A percentile compares a stretch with the other conserved stretches of the same genome.
These are phyloP conservation scores for Heliconius hewitsoni DNA, from an alignment of 1,140 invertebrate species.

Conservation along the genomic window DNA sequence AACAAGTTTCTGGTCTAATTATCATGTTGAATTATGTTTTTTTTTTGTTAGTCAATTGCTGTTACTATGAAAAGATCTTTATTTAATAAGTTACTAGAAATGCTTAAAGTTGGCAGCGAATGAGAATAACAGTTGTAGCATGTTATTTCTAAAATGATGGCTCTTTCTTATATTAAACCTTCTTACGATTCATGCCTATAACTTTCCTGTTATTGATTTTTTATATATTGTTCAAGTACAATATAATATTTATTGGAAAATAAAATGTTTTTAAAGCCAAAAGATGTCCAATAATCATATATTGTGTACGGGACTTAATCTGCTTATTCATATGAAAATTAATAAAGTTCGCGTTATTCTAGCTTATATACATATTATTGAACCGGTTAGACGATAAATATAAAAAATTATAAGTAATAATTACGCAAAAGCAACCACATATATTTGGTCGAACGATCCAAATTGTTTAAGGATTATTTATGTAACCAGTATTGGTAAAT, in stretches of 20 bases:
- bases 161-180: background rate
- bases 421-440: background rate
- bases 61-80: background rate
- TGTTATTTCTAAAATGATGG: background rate
- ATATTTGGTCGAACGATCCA: background rate
- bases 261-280: background rate
- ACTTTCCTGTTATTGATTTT: background rate
- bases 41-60: background rate
- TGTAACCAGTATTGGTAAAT: background rate
- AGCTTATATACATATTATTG: background rate
- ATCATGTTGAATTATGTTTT: background rate
- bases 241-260: background rate
- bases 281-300: background rate
- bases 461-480: constrained; percentile 9
- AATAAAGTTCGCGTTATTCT: background rate
- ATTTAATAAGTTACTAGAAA: background rate
- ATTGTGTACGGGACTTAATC: background rate
- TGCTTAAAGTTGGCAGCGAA: background rate
- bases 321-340: background rate
- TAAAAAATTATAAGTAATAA: background rate
- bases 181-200: background rate
- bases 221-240: background rate
- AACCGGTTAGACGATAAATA: background rate
- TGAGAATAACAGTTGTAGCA: background rate
- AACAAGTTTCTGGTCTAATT: background rate